These are phyloP conservation scores for Drosophila cracens DNA, from an alignment of 2,888 invertebrate genomes.

Conservation along the genomic window DNA sequence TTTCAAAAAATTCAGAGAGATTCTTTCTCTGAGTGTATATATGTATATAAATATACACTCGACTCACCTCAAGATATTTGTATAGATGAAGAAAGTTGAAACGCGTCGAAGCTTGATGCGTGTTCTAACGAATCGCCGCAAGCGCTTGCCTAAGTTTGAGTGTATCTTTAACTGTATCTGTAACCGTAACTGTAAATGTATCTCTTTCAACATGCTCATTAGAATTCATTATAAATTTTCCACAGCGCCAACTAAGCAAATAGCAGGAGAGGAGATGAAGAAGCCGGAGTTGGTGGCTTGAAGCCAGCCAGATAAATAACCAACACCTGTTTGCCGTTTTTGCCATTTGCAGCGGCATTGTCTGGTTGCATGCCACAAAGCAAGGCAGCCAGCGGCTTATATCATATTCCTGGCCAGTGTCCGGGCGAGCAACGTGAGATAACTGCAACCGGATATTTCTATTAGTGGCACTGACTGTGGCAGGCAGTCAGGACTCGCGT, in stretches of 20 bases:
- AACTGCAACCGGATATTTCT: constrained; percentile 60
- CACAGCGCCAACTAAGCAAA: constrained; percentile 4
- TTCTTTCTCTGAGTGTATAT: neutral
- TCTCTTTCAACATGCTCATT: constrained; percentile 52
- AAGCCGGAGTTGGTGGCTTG: neutral
- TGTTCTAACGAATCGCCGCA: constrained; percentile 63
- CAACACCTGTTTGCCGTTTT: constrained; percentile 55
- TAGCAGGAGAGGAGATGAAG: neutral
- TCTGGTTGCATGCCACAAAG: constrained; percentile 13
- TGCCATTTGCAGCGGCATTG: constrained; percentile 29
- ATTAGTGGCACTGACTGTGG: constrained; percentile 43
- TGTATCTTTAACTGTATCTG: constrained; percentile 3
- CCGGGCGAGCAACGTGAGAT: constrained; percentile 54
- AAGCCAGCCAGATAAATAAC: constrained; percentile 47
- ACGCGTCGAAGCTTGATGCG: constrained; percentile 60
- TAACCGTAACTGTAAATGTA: too few relatives aligned
- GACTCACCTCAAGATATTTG: constrained; percentile 41
- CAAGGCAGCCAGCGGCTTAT: constrained; percentile 22
- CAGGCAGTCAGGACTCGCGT: constrained; percentile 30
- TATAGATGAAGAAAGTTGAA: constrained; percentile 10
- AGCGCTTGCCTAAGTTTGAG: constrained; percentile 30
- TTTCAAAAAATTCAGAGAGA: neutral
- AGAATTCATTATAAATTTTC: constrained; percentile 66
- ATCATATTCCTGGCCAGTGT: constrained; percentile 45
- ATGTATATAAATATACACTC: neutral